Conservation (phyloP, 2,797 vertebrate species). For the Urosaurus nigricauda region DNA sequence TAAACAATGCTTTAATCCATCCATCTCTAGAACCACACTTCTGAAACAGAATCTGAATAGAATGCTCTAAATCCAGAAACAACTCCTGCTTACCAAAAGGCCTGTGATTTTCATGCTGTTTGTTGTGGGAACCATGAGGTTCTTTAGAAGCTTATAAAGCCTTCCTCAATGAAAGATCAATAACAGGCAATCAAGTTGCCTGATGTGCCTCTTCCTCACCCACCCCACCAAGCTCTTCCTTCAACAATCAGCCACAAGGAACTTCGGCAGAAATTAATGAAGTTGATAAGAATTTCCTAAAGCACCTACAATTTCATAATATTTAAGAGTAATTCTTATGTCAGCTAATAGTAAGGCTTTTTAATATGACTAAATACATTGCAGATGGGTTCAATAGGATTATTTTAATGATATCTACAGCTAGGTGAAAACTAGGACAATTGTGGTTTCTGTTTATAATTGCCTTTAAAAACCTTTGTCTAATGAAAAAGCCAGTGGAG, state of each 20-base stretch:
- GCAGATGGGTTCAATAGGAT: neutral
- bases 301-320: neutral
- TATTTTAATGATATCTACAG: neutral
- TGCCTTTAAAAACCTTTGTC: too few species aligned
- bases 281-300: neutral
- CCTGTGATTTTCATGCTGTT: neutral
- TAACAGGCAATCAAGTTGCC: neutral
- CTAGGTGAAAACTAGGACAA: neutral
- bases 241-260: neutral
- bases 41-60: constrained; percentile 49
- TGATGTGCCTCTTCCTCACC: neutral
- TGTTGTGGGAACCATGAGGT: neutral
- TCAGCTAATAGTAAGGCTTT: neutral
- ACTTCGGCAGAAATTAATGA: neutral
- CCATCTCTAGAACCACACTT: constrained; percentile 17
- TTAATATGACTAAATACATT: neutral
- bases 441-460: neutral
- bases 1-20: constrained; percentile 13
- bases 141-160: neutral
- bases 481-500: too few species aligned
- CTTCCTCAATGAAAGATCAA: constrained; percentile 14
- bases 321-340: neutral
- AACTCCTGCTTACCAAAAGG: neutral
- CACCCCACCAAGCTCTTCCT: neutral
- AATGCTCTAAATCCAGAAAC: constrained; percentile 35